These are phyloP conservation scores for Pollicipes pollicipes DNA, from an alignment of 1,140 invertebrate genomes.

Conservation along the genomic window DNA sequence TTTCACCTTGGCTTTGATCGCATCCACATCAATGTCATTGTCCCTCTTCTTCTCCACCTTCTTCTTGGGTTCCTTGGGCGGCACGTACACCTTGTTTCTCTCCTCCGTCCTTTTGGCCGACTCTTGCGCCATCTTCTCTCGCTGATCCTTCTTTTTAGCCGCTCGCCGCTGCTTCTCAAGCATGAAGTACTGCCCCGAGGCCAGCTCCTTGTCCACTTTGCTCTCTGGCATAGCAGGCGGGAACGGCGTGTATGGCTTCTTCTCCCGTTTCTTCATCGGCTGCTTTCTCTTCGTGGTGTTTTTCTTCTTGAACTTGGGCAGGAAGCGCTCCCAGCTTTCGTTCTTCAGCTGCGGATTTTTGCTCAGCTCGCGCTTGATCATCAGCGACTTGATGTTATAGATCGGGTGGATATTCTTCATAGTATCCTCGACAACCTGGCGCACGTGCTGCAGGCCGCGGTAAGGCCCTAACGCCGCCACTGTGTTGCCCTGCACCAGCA, in stretches of 20 bases:
- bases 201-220: slow-evolving; percentile 84
- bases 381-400: slow-evolving; percentile 93
- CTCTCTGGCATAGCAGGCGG: slow-evolving; percentile 82
- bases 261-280: slow-evolving; percentile 62
- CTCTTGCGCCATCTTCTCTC: slow-evolving; percentile 41
- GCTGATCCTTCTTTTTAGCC: slow-evolving; percentile 50
- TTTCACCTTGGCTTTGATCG: slow-evolving; percentile 51
- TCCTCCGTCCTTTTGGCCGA: slow-evolving; percentile 52
- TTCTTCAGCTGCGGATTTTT: slow-evolving; percentile 41
- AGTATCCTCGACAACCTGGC: slow-evolving; percentile 73
- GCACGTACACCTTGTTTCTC: slow-evolving; percentile 59
- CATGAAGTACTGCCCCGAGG: slow-evolving; percentile 92
- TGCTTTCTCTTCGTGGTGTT: slow-evolving; percentile 70
- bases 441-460: slow-evolving; percentile 72
- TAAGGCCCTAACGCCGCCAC: slow-evolving; percentile 89
- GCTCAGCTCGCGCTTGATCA: slow-evolving; percentile 90
- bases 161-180: slow-evolving; percentile 60
- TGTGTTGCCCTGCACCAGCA: slow-evolving; percentile 94
- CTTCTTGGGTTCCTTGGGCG: slow-evolving; percentile 46
- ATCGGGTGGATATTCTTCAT: slow-evolving; percentile 99
- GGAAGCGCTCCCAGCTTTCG: slow-evolving; percentile 92
- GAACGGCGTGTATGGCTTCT: slow-evolving; percentile 93
- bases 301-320: slow-evolving; percentile 89
- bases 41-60: slow-evolving; percentile 21
- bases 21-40: slow-evolving; percentile 37